Evolutionary conservation across 2,888 invertebrate genomes (phyloP), one percentile per base, ranked within the genome.

Genomic region (Drosophila nr. fundita): DNA sequence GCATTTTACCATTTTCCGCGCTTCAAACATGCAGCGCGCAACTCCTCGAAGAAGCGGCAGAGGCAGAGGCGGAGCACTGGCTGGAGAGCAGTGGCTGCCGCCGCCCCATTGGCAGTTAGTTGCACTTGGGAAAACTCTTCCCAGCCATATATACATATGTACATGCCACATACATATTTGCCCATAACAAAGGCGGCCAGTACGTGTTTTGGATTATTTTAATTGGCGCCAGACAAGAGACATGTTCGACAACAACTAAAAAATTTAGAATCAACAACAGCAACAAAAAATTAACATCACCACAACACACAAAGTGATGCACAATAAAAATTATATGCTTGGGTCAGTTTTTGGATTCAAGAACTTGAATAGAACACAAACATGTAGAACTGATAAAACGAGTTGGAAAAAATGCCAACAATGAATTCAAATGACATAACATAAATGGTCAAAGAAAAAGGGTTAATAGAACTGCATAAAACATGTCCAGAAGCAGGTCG

Each of bases 151-250:
- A 76, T 61, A 40, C 27, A 71, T 38, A 72, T 45, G 24, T 60
- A 60, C 40, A 57, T 24, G 45, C 45, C 24, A 52, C 48, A 65
- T 42, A 54, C 30, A 38, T 32, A 60, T 70, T 66, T 66, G 57
- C 65, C 54, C 80, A 68, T 60, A 76, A 80, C 78, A 78, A 84
- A 83, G 87, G 60, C 78, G 68, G 53, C 32, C 77, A 58, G 79
- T 89, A 82, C 85, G 88, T 85, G 90, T 82, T 87, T 89, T 74
- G 82, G 82, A 87, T 89, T 87, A 84, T 74, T 82, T 85, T 76
- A 76, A 71, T 80, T 73, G 86, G 83, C 74, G 72, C 64, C 73
- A 68, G 54, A 68, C 66, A 45, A 55, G 64, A 62, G 64, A 72
- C 68, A 80, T 64, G 58, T 58, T 64, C 38, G 60, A 24, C 29